These are phyloP conservation scores for Caenorhabditis afra DNA, from an alignment of 2,888 invertebrate genomes.

Conservation along the genomic window DNA sequence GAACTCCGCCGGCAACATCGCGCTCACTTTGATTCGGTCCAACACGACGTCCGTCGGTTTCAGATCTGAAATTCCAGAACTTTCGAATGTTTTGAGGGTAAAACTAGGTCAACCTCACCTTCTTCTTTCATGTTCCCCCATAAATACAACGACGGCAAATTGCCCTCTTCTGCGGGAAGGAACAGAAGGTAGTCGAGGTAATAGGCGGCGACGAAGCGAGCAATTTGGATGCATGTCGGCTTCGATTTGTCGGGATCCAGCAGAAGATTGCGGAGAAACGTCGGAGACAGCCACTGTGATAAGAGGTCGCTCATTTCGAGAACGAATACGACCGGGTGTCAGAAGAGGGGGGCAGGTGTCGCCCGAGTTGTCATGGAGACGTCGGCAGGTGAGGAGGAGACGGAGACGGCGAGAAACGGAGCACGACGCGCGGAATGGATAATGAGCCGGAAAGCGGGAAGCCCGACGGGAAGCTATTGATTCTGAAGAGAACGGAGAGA, in stretches of 20 bases:
- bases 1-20: constrained; percentile 59
- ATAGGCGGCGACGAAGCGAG: constrained; percentile 55
- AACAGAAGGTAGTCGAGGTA: constrained; percentile 54
- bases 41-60: constrained; percentile 19
- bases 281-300: constrained; percentile 37
- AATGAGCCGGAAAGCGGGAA: neutral
- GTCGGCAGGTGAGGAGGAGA: constrained; percentile 21
- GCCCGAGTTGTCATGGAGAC: constrained; percentile 16
- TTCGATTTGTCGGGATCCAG: constrained; percentile 34
- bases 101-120: constrained; percentile 9
- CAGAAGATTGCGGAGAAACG: constrained; percentile 34
- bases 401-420: constrained; percentile 9
- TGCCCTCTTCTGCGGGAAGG: constrained; percentile 20
- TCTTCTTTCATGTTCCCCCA: constrained; percentile 39
- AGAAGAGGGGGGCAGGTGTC: neutral
- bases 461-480: constrained; percentile 4
- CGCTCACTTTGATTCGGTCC: constrained; percentile 44
- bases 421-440: constrained; percentile 1
- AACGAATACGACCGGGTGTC: neutral
- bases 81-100: neutral
- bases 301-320: constrained; percentile 29
- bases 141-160: constrained; percentile 46
- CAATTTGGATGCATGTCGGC: constrained; percentile 46
- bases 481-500: neutral
- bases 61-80: constrained; percentile 34